Evolutionary conservation across 2,888 invertebrate genomes (phyloP).

Genomic region (Drosophila formosana): DNA sequence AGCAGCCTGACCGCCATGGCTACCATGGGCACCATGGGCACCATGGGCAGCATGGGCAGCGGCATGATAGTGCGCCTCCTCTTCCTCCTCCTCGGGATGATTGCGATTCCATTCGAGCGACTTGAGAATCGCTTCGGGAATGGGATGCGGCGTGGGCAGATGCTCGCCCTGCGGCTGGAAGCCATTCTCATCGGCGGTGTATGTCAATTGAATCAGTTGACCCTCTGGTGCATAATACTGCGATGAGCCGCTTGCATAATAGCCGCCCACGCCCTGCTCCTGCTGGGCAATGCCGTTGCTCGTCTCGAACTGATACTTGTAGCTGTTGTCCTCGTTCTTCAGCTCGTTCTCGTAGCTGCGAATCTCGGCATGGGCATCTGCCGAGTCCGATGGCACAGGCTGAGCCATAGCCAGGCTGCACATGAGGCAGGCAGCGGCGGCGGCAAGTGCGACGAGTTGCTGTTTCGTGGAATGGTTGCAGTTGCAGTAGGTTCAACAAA

Average conservation of each 20-base stretch:
- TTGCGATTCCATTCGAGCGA: constrained; percentile 75
- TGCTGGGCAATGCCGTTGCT: constrained; percentile 87
- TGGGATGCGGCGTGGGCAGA: constrained; percentile 82
- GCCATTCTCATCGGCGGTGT: constrained; percentile 87
- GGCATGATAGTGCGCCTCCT: constrained; percentile 39
- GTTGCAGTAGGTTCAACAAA: constrained; percentile 1
- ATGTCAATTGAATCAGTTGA: constrained; percentile 82
- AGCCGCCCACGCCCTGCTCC: constrained; percentile 86
- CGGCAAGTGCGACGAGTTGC: constrained; percentile 65
- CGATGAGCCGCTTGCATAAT: constrained; percentile 86
- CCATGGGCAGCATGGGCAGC: constrained; percentile 8
- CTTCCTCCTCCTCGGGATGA: constrained; percentile 77
- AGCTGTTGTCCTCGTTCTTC: constrained; percentile 84
- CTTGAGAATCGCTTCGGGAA: constrained; percentile 77
- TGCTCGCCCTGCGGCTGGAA: constrained; percentile 85
- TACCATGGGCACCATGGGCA: constrained; percentile 1
- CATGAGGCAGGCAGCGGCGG: constrained; percentile 31
- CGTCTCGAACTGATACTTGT: constrained; percentile 86
- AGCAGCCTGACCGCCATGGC: constrained; percentile 20
- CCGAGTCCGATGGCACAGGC: constrained; percentile 64
- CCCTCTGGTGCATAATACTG: constrained; percentile 87
- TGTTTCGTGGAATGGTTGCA: constrained; percentile 26
- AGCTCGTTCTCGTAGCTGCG: constrained; percentile 84
- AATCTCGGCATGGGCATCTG: constrained; percentile 75
- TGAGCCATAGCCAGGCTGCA: constrained; percentile 25